Base-by-base conservation (phyloP, 2,797 vertebrate genomes). In the Chaunax sp. region DNA sequence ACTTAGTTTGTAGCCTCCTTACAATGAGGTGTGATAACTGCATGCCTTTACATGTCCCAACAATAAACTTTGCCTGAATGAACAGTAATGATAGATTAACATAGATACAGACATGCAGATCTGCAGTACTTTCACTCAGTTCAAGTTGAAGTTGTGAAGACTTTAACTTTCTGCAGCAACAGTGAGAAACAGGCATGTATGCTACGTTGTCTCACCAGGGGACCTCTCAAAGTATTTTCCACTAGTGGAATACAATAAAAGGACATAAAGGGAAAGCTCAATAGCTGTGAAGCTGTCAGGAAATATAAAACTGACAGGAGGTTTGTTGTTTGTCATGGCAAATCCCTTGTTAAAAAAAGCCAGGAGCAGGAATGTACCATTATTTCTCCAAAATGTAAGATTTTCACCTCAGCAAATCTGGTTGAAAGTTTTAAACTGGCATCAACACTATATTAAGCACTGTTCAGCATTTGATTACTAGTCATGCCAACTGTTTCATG, bases 211-310 rank as follows among this genome's bases (percentile, higher is more conserved):
- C 59, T 82, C 83, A 75, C 43, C 58, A 11, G 61, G 78, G 75
- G 45, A 68, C 26, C 54, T 44, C 61, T 81, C 33, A 77, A 72
- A 82, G 64, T 73, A 41, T 83, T 78, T 83, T 62, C 56, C 76
- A 46, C 26, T 18, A n/a, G 72, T 55, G 54, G 69, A 75, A 75
- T 9, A 72, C 57, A 82, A 80, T 70, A 44, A 77, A 65, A 64
- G 62, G 40, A 55, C 71, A 64, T 63, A 30, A 75, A 78, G 50
- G 53, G 12, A 55, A 63, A 58, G 28, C 77, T 62, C 54, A 53
- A 52, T 59, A 35, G 71, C 59, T 62, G 61, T 45, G 72, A 79
- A 80, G 46, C 49, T 64, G 69, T 60, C 85, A 75, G 77, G 77
- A 84, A 86, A 57, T 35, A 63, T 63, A 43, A 81, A 84, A 75